Evolutionary conservation across 1,140 invertebrate species (phyloP).

Genomic region (Holcopasites calliopsidis): DNA sequence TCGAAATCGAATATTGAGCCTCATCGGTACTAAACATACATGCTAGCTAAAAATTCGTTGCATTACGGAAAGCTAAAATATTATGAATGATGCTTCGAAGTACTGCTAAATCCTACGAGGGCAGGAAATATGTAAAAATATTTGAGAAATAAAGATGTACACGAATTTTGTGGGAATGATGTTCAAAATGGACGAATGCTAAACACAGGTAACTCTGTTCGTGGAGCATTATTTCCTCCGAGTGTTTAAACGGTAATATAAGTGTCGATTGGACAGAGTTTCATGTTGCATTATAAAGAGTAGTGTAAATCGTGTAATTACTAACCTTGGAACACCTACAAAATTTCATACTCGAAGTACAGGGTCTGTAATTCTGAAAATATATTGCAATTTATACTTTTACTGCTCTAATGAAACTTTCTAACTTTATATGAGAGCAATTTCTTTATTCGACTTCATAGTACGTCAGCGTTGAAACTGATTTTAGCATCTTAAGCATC

Average conservation of each 20-base stretch:
- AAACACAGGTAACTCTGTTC: conserved; percentile 14
- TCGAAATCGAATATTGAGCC: conserved; percentile 24
- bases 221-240: conserved; percentile 14
- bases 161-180: not conserved
- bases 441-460: conserved; percentile 8
- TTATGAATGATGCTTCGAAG: conserved; percentile 16
- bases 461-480: conserved; percentile 2
- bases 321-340: conserved; percentile 41
- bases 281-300: conserved; percentile 23
- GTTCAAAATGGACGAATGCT: conserved; percentile 4
- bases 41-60: conserved; percentile 11
- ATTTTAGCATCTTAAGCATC: not conserved
- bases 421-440: not conserved
- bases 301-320: conserved; percentile 28
- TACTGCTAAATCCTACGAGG: conserved; percentile 22
- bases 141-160: not conserved
- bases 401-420: not conserved
- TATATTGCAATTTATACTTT: conserved; percentile 36
- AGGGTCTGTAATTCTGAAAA: conserved; percentile 43
- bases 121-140: not conserved
- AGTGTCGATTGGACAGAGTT: conserved; percentile 3
- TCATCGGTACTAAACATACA: conserved; percentile 39
- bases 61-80: conserved; percentile 23
- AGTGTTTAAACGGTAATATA: conserved; percentile 13
- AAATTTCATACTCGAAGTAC: conserved; percentile 45